phyloP scores from a whole-genome alignment of 2,113 vertebrate species.

The Pontoporia blainvillei region DNA sequence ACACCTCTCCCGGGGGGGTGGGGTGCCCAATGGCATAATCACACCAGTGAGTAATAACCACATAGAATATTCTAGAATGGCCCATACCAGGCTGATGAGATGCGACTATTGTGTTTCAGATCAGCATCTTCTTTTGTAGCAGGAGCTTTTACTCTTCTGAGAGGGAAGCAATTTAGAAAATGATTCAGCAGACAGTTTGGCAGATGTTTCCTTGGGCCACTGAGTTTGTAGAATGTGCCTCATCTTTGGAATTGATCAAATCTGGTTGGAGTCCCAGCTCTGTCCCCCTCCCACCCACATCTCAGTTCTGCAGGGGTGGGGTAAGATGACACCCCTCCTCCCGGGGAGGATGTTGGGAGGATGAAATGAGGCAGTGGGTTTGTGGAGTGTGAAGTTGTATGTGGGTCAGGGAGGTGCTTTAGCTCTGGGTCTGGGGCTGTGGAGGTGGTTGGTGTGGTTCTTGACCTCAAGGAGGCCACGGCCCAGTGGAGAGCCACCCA shows the following conservation, averaged over 20 bases:
- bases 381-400: background rate
- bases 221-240: background rate
- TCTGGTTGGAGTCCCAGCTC: background rate
- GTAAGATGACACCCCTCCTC: fast-evolving
- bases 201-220: background rate
- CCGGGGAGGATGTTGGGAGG: fast-evolving
- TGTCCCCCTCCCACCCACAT: no score
- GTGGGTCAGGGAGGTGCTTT: background rate
- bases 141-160: background rate
- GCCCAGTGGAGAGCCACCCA: background rate
- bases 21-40: fast-evolving
- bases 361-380: fast-evolving
- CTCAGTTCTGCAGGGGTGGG: no score
- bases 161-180: slow-evolving; percentile 30
- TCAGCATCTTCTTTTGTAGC: background rate
- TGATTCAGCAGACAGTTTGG: background rate
- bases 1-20: background rate
- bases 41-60: fast-evolving
- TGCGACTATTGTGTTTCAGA: fast-evolving
- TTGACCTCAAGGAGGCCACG: background rate
- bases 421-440: background rate
- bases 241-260: background rate
- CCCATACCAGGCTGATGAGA: fast-evolving
- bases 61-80: fast-evolving
- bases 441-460: background rate